Percentiles rank a stretch among this genome's conserved stretches.
Conservation (phyloP, 2,888 invertebrate species). For the Pristionchus exspectatus region DNA sequence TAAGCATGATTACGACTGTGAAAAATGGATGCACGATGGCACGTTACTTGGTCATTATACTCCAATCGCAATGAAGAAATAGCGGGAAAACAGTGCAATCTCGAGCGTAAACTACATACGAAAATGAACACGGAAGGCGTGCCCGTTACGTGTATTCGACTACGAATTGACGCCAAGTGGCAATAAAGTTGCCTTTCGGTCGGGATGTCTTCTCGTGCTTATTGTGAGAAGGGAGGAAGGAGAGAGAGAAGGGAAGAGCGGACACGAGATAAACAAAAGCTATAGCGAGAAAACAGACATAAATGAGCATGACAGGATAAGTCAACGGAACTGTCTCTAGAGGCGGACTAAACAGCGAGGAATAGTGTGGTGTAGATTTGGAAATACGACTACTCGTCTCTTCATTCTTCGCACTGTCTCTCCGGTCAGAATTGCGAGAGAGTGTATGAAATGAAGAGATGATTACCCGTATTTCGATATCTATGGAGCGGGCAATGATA, state of each 20-base stretch:
- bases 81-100: not conserved
- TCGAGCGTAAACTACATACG: not conserved
- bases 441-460: too few relatives aligned
- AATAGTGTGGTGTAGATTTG: too few relatives aligned
- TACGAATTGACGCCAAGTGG: not conserved
- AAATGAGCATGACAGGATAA: not conserved
- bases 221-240: not conserved
- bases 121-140: not conserved
- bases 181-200: not conserved
- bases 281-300: not conserved
- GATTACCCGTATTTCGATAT: too few relatives aligned
- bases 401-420: too few relatives aligned
- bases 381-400: too few relatives aligned
- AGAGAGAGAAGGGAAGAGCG: not conserved
- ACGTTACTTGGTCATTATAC: too few relatives aligned
- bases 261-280: slow-evolving; percentile 9
- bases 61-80: not conserved
- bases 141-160: not conserved
- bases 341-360: too few relatives aligned
- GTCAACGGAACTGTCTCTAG: too few relatives aligned
- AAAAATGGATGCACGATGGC: not conserved
- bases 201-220: not conserved
- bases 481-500: too few relatives aligned
- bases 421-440: too few relatives aligned
- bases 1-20: not conserved